Conservation (phyloP, 2,113 vertebrate species). For the Gallinago undulata region DNA sequence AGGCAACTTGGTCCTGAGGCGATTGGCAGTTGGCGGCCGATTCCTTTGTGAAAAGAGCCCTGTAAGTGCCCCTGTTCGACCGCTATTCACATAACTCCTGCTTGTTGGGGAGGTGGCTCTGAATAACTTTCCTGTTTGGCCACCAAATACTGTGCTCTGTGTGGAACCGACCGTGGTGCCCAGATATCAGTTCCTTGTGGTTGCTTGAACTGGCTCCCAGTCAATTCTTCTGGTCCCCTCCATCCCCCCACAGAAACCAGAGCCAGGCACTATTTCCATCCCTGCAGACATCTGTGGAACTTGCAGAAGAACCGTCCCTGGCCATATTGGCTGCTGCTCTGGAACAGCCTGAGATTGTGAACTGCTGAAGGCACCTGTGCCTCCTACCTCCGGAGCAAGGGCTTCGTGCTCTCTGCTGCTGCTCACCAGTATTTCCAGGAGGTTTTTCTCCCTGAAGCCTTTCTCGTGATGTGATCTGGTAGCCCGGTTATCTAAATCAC, state of each 20-base stretch:
- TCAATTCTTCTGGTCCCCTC: background rate
- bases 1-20: background rate
- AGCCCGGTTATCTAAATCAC: background rate
- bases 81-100: background rate
- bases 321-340: background rate
- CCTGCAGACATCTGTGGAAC: background rate
- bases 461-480: background rate
- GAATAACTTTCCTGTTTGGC: background rate
- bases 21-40: background rate
- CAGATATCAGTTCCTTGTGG: background rate
- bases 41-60: background rate
- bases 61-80: background rate
- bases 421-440: background rate
- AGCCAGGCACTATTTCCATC: background rate
- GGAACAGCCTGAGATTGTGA: background rate
- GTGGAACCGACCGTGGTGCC: background rate
- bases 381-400: background rate
- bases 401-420: background rate
- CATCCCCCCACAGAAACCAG: background rate
- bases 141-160: background rate
- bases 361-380: fast-evolving
- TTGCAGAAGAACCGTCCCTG: background rate
- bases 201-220: background rate
- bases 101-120: background rate
- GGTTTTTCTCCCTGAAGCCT: background rate